Conservation (phyloP, 2,797 vertebrate species). For the Falco columbarius region DNA sequence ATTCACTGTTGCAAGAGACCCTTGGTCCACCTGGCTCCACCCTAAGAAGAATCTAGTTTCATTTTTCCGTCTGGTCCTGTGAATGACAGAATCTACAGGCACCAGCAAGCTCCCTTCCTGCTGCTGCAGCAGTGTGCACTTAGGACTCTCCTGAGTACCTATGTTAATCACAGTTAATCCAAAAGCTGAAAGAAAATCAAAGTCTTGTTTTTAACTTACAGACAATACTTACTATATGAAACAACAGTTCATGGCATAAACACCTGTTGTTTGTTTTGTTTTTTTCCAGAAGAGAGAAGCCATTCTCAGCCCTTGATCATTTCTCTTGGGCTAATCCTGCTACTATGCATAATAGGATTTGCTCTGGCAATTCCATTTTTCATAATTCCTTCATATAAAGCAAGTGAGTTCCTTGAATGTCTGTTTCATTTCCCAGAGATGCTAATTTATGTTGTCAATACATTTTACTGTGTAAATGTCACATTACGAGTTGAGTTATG, state of each 20-base stretch:
- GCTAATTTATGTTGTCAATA: neutral
- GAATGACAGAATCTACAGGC: neutral
- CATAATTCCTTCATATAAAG: slow-evolving; percentile 65
- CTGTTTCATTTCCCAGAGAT: neutral
- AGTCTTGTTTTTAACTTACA: neutral
- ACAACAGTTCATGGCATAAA: neutral
- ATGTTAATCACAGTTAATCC: neutral
- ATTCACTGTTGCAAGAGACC: neutral
- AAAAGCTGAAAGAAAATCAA: neutral
- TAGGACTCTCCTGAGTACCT: neutral
- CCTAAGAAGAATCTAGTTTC: neutral
- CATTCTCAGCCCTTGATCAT: neutral
- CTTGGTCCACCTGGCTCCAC: neutral
- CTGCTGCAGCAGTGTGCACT: neutral
- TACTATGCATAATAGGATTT: slow-evolving; percentile 1
- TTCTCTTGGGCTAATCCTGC: slow-evolving; percentile 26
- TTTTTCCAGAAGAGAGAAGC: slow-evolving; percentile 16
- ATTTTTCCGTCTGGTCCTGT: neutral
- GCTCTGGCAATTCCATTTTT: slow-evolving; percentile 41
- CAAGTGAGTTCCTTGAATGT: slow-evolving; percentile 67
- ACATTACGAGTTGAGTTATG: neutral
- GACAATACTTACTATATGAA: neutral
- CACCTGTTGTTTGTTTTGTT: neutral
- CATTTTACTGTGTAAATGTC: neutral
- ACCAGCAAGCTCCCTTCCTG: neutral